Base-by-base conservation (phyloP, 2,113 vertebrate species). In the Pungitius pungitius region DNA sequence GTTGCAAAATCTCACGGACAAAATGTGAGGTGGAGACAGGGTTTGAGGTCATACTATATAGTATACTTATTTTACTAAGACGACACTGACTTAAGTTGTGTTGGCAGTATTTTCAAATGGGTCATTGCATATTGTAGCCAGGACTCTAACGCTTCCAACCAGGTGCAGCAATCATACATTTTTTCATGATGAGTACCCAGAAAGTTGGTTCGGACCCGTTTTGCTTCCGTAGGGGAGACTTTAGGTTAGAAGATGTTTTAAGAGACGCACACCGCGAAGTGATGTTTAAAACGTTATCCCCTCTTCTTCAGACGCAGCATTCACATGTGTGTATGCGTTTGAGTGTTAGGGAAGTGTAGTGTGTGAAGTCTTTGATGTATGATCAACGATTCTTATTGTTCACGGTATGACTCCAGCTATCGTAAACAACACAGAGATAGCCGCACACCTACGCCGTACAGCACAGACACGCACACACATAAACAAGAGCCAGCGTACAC, bases 301-400 rank as follows among this genome's bases (percentile, higher is more conserved):
- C 62, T 27, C 18, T 69, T 60, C 69, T 70, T 78, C 63, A 72
- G 61, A 77, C 51, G 24, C 47, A 60, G n/a, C 10, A n/a, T 69
- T 54, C 7, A n/a, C 10, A n/a, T n/a, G 1, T 33, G 17, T 15
- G 14, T 69, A 22, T 54, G 51, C 51, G 63, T 51, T 62, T 69
- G 30, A 20, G 51, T 35, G 55, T n/a, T 8, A 15, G 56, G 45
- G 58, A 56, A 54, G 26, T 15, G 56, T n/a, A 20, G 20, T 37
- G 24, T 63, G 61, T 65, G 52, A 75, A 79, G 82, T 78, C 81
- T 89, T 89, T 91, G 90, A 90, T 89, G 85, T 85, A 75, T 90
- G 90, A 90, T 90, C 81, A 91, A 89, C 81, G 82, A 88, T 91
- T 90, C 86, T 82, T 77, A 91, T 89, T 92, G 90, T 88, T 91